Conservation (phyloP, 2,113 vertebrate species). For the Edolisoma coerulescens region DNA sequence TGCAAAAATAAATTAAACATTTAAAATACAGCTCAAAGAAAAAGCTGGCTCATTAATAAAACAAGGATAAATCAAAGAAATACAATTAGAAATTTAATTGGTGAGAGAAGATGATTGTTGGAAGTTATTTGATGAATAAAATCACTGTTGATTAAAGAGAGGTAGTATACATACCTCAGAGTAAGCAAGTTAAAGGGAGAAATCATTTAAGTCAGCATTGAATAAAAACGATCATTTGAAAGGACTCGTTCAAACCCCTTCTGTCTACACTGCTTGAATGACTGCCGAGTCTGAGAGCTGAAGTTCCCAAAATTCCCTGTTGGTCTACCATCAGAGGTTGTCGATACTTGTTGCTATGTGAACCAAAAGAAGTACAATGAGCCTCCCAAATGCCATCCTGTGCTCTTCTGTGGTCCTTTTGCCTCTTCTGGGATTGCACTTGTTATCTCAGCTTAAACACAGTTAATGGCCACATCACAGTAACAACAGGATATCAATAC, state of each 20-base stretch:
- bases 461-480: neutral
- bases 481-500: neutral
- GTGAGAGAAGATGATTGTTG: neutral
- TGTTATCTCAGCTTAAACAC: neutral
- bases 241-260: neutral
- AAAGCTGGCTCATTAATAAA: neutral
- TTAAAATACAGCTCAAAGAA: neutral
- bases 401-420: neutral
- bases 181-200: neutral
- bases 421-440: neutral
- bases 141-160: neutral
- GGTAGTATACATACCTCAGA: neutral
- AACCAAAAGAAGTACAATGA: conserved; percentile 54
- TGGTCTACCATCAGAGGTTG: conserved; percentile 45
- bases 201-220: neutral
- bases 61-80: neutral
- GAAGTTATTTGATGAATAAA: neutral
- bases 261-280: conserved; percentile 49
- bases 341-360: conserved; percentile 65
- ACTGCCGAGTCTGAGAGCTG: conserved; percentile 63
- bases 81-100: neutral
- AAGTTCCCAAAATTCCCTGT: conserved; percentile 59
- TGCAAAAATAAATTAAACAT: neutral
- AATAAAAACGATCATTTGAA: conserved; percentile 19
- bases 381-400: neutral